Evolutionary conservation across 2,888 invertebrate species (phyloP), one percentile per base, ranked within the genome.

Genomic region (Mechanitis messenoides): DNA sequence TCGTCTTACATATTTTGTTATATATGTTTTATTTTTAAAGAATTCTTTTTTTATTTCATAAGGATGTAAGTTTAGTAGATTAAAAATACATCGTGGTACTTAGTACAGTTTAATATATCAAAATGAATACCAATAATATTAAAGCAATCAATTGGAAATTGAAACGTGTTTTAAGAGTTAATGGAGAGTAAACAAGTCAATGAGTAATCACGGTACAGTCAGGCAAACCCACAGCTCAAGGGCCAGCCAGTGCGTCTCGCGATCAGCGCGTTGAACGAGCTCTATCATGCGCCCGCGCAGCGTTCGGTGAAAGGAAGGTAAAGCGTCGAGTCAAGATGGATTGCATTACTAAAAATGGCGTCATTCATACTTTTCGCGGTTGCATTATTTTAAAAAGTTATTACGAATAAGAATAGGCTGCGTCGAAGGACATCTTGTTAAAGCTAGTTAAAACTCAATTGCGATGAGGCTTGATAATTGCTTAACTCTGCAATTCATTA

Each of bases 261-360:
- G 66, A 58, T 65, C 60, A 62, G 61, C 47, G 61, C 56, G 56
- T 54, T 60, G 61, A 46, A 60, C 70, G 69, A 64, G 63, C 69
- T 67, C 68, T 64, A 69, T 69, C 67, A 70, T 69, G 74, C 71
- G 65, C 67, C 66, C 59, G 68, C 72, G 72, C 67, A 64, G 77
- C 74, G 70, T 69, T 73, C 20, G 79, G 89, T 89, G 88, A 89
- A 87, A 89, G 88, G 88, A 81, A 87, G 87, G 86, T 85, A 87
- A 86, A 82, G n/a, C 81, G 78, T 79, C 77, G 79, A 77, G 74
- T 76, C 78, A 83, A 84, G 80, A 83, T 78, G 77, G 83, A 86
- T 88, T 88, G 85, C 84, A 71, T 80, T 75, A 83, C 84, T 83
- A 87, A 87, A 86, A 87, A 87, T 89, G 87, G 87, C 88, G 84